Evolutionary conservation across 1,140 invertebrate genomes (phyloP), one percentile per base, ranked within the genome.

Genomic region (Bradynema listronoti): DNA sequence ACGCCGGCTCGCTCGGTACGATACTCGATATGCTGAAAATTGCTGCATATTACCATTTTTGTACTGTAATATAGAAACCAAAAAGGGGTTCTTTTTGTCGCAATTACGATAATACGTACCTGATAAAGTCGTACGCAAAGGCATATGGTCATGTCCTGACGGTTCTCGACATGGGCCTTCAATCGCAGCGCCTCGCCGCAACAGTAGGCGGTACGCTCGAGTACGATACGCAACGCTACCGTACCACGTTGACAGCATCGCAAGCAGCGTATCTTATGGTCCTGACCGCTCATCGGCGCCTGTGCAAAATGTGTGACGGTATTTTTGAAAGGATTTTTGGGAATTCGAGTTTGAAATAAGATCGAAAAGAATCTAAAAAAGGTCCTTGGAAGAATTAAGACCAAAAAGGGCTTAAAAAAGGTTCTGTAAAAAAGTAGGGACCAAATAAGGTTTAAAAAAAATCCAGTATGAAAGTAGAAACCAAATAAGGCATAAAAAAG

Each of bases 1-100:
- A 88, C 78, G 1, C 87, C 86, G n/a, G 86, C 86, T 69, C 86
- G 81, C 71, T 88, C 87, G 55, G 89, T 87, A 69, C 86, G 87
- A 72, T 86, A 88, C 78, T 88, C 87, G 16, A 88, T 85, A 69
- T 86, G 85, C 85, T 87, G 34, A 43, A 72, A 32, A n/a, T n/a
- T n/a, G n/a, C n/a, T n/a, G n/a, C n/a, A n/a, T n/a, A n/a, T n/a
- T n/a, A n/a, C n/a, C n/a, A n/a, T n/a, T n/a, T n/a, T n/a, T n/a
- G n/a, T n/a, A n/a, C n/a, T n/a, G n/a, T n/a, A n/a, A n/a, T 11
- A 33, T 2, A 43, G 27, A 19, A 11, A 57, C 11, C 32, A 51
- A 39, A 11, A 11, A 39, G 19, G 19, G 19, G 36, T 39, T 39
- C 11, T 19, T 39, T 39, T 39, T 11, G 36, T 39, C 11, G 36